These are phyloP conservation scores for Morpho achilles DNA, from an alignment of 2,888 invertebrate species.

Conservation along the genomic window DNA sequence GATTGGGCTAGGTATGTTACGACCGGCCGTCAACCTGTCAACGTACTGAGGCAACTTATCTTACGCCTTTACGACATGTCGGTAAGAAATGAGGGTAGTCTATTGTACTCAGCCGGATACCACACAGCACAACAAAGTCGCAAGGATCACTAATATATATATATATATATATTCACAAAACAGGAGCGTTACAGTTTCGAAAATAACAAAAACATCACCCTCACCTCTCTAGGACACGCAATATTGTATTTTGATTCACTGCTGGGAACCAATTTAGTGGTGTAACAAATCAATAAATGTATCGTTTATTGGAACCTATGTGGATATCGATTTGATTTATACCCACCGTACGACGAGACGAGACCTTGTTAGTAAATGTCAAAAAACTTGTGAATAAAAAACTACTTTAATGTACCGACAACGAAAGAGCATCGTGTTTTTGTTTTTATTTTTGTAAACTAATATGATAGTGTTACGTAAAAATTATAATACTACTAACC, in stretches of 20 bases:
- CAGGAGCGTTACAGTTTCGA: not conserved
- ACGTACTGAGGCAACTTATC: too few relatives aligned
- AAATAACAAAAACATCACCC: conserved; percentile 8
- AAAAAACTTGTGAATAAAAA: conserved; percentile 52
- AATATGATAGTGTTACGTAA: too few relatives aligned
- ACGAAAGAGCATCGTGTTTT: not conserved
- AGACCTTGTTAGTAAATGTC: conserved; percentile 75
- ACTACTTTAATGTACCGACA: conserved; percentile 27
- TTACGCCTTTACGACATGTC: too few relatives aligned
- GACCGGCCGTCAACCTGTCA: too few relatives aligned
- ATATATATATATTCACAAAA: too few relatives aligned
- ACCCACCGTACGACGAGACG: conserved; percentile 61
- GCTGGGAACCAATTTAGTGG: conserved; percentile 77
- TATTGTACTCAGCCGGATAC: too few relatives aligned
- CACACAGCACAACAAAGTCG: too few relatives aligned
- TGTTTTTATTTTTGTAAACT: too few relatives aligned
- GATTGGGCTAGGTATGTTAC: too few relatives aligned
- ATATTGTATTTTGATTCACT: conserved; percentile 55
- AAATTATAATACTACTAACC: too few relatives aligned
- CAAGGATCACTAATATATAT: too few relatives aligned
- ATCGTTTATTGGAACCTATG: conserved; percentile 77
- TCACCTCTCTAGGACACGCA: conserved; percentile 25
- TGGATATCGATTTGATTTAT: conserved; percentile 76
- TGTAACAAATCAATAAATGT: conserved; percentile 80
- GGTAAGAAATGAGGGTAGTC: too few relatives aligned